Evolutionary conservation across 2,888 invertebrate genomes (phyloP), one percentile per base, ranked within the genome.

Genomic region (Apodemia duryi): DNA sequence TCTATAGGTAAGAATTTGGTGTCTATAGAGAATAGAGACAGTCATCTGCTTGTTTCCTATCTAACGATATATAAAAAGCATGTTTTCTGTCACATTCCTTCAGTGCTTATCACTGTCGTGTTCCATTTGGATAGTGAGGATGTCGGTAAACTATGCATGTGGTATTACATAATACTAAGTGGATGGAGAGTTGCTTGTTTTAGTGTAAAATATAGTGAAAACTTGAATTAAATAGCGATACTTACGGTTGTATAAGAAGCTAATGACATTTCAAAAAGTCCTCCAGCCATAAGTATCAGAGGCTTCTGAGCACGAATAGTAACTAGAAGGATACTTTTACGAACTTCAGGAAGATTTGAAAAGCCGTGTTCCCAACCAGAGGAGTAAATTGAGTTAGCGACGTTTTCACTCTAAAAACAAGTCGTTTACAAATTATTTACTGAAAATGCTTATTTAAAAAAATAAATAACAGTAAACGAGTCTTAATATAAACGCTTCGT

Each of bases 231-330:
- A 2, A 5, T n/a, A 49, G 13, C 28, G 10, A 29, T 43, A 21
- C 66, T 60, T 67, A 73, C 73, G 54, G 67, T 69, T 21, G 67
- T 65, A 28, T 69, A 73, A 9, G 73, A 70, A 10, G 49, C 70
- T 29, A 73, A 66, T 0, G 73, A 72, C 9, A 73, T 60, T 29
- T 71, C 73, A 64, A 67, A 71, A 7, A 73, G 64, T 32, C 73
- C 73, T 29, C 72, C 73, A 61, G 73, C 73, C 9, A 71, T 68
- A 13, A 73, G 63, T 0, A 70, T 68, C 35, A 73, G 38, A 2
- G 71, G 68, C 41, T 71, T 68, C 13, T 66, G 67, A 21, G 73
- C 69, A 6, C 73, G 67, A 0, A 69, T 67, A 11, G 67, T 64
- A 10, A 69, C 67, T 0, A 72, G 64, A 63, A 69, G 63, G 5